Base-by-base conservation (phyloP, 1,140 invertebrate species). In the Venturia canescens region DNA sequence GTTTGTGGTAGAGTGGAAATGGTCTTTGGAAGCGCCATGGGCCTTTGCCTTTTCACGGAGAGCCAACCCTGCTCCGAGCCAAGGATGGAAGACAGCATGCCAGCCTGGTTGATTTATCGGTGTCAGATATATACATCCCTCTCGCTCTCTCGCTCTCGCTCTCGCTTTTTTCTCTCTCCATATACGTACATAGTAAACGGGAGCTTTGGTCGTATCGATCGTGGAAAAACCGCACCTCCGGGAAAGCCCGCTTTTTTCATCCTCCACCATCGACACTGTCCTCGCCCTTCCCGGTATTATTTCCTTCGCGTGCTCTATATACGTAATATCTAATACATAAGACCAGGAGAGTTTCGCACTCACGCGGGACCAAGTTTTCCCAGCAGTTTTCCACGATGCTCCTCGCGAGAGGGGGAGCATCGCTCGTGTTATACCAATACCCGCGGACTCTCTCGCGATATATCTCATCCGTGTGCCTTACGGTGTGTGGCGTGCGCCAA, bases 201-300 rank as follows among this genome's bases (percentile, higher is more conserved):
- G 53, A 74, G 44, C 70, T 29, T 67, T 29, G 29, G 67, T 44
- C 21, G 31, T 80, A 80, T 80, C 79, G 79, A 80, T 74, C 79
- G 26, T 1, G 31, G 69, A 66, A 72, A 80, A 80, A 80, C 78
- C 78, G 71, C 70, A 80, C 78, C 78, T 80, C 57, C 53, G 53
- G 57, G 29, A 80, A 34, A 2, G 31, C 9, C 57, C 34, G 79
- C 53, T 74, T 74, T 74, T 21, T 57, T 57, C 70, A 48, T 15
- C 38, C n/a, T 26, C 71, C 23, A 63, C 60, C 60, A 63, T 23
- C 21, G 60, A 26, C 23, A 26, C n/a, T 63, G 60, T 63, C 50
- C 50, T 63, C 18, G 67, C 29, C n/a, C 71, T 29, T 74, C 21
- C 48, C 44, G n/a, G 23, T 57, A 15, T 74, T 74, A 74, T 74